Evolutionary conservation across 2,797 vertebrate species (phyloP).

Genomic region (Rhodeus uyekii): DNA sequence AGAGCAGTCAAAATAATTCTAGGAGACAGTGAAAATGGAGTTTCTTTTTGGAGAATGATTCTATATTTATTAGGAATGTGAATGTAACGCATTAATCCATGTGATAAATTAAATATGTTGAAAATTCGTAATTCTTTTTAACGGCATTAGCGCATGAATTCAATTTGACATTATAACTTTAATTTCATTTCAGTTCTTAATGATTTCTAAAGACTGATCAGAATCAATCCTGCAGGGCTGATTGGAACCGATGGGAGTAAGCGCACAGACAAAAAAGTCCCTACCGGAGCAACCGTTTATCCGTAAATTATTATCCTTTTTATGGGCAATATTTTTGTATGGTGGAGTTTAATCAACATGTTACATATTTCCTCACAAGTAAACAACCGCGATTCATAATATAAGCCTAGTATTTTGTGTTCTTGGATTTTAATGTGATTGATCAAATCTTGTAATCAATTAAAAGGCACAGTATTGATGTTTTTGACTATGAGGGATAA

Average conservation of each 20-base stretch:
- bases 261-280: background rate
- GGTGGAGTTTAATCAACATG: background rate
- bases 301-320: background rate
- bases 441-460: background rate
- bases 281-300: background rate
- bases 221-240: background rate
- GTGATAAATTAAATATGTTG: background rate
- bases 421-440: background rate
- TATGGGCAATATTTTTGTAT: background rate
- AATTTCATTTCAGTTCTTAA: background rate
- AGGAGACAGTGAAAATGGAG: slow-evolving; percentile 1
- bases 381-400: background rate
- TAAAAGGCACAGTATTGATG: background rate
- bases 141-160: background rate
- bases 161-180: slow-evolving; percentile 10
- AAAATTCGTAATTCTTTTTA: background rate
- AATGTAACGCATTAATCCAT: background rate
- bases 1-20: slow-evolving; percentile 10
- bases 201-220: slow-evolving; percentile 21
- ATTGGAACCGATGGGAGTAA: background rate
- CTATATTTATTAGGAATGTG: background rate
- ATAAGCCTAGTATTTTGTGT: background rate
- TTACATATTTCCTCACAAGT: background rate
- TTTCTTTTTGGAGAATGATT: background rate
- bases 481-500: background rate